Evolutionary conservation across 2,797 vertebrate genomes (phyloP), one percentile per base, ranked within the genome.

Genomic region (Buceros bicornis): DNA sequence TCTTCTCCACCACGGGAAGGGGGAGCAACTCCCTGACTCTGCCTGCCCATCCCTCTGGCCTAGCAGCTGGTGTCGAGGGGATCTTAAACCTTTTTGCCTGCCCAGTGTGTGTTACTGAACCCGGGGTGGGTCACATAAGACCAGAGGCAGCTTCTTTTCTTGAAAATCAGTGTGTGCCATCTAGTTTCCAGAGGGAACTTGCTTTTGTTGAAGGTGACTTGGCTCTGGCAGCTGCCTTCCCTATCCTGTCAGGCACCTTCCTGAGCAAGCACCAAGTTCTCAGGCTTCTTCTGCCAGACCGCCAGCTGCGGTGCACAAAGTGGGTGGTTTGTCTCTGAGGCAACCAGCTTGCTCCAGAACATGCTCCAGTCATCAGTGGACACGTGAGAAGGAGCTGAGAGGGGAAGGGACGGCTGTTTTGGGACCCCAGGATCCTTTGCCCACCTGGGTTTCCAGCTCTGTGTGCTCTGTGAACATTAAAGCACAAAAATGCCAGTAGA

Each of bases 271-370:
- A 51, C 18, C 25, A 35, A 0, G 28, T 80, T 92, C 70, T 65
- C 89, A 53, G 53, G 83, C 69, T 88, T 29, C 72, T 87, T 85
- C 73, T 87, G 17, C 54, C 51, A n/a, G 65, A 79, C 48, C 80
- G 92, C 86, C 70, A 19, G 48, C 82, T 66, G 80, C 6, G 10
- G 35, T 33, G 42, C 60, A 72, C 74, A 72, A 64, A 89, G 95
- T 91, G 96, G 94, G 93, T 96, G 94, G 96, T 92, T 98, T 97
- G 82, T 90, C 28, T 35, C 22, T 10, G 25, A 78, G 76, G 78
- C 62, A 35, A 7, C 25, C 2, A 7, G 28, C 62, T 89, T 0
- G 0, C 26, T 86, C 54, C 4, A 4, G 43, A 86, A 14, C 1
- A 0, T 45, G 51, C 53, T 71, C 10, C 58, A 22, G 53, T 26